A percentile compares a stretch with the other conserved stretches of the same genome.
phyloP scores from a whole-genome alignment of 2,888 invertebrate species.

The Suillia variegata region DNA sequence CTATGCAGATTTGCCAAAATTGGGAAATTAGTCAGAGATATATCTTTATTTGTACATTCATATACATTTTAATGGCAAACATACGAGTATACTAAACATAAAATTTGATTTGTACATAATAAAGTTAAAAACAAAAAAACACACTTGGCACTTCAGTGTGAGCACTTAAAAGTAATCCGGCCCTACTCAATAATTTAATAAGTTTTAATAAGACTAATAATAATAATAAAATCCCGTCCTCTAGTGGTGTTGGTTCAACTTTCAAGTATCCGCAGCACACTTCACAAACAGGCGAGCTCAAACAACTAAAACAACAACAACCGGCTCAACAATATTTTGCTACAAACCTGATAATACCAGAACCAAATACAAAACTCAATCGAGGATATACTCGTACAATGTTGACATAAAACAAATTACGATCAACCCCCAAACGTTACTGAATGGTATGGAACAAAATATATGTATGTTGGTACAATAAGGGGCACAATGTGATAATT shows the following conservation, averaged over 20 bases:
- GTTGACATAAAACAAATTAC: slow-evolving; percentile 34
- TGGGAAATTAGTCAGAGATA: too few species aligned
- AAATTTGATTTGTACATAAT: too few species aligned
- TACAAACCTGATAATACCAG: neutral
- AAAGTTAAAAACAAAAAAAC: too few species aligned
- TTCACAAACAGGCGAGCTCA: neutral
- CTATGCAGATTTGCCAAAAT: too few species aligned
- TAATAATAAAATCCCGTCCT: slow-evolving; percentile 32
- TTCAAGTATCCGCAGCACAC: too few species aligned
- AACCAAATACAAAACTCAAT: neutral
- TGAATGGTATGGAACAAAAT: too few species aligned
- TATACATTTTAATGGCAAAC: too few species aligned
- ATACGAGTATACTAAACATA: too few species aligned
- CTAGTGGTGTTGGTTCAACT: slow-evolving; percentile 29
- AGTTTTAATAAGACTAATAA: slow-evolving; percentile 41
- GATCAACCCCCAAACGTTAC: slow-evolving; percentile 14
- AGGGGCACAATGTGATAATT: slow-evolving; percentile 11
- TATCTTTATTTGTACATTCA: too few species aligned
- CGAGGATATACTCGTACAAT: slow-evolving; percentile 17
- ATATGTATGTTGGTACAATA: too few species aligned
- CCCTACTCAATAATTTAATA: slow-evolving; percentile 34
- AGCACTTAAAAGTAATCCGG: neutral
- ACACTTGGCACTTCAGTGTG: neutral
- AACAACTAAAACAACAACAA: neutral
- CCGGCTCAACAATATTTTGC: too few species aligned